phyloP scores from a whole-genome alignment of 2,888 invertebrate species.

The Allygus modestus region DNA sequence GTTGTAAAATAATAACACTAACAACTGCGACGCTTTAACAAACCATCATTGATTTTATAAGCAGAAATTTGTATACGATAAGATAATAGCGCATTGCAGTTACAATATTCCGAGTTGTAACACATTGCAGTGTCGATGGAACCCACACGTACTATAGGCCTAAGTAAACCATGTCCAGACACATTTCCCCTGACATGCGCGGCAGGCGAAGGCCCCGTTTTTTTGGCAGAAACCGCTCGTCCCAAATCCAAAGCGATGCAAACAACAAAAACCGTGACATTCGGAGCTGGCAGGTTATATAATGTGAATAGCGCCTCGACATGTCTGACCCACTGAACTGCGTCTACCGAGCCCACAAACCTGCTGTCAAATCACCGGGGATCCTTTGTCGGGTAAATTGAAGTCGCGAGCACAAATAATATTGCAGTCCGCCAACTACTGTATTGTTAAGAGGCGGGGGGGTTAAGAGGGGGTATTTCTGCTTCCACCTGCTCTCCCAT shows the following conservation, averaged over 20 bases:
- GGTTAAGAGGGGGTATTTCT: too few species aligned
- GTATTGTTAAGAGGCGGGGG: background rate
- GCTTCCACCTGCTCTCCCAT: too few species aligned
- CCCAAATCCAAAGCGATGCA: slow-evolving; percentile 23
- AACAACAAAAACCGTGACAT: slow-evolving; percentile 43
- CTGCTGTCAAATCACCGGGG: background rate
- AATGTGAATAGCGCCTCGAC: slow-evolving; percentile 15
- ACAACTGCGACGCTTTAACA: too few species aligned
- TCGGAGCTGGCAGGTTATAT: slow-evolving; percentile 16
- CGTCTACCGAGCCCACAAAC: background rate
- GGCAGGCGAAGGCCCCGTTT: slow-evolving; percentile 6
- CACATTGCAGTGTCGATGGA: too few species aligned
- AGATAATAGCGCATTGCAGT: too few species aligned
- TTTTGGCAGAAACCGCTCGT: background rate
- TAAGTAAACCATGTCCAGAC: slow-evolving; percentile 14
- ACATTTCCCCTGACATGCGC: background rate
- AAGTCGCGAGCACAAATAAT: background rate
- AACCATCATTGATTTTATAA: too few species aligned
- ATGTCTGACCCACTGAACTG: slow-evolving; percentile 29
- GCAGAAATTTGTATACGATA: too few species aligned
- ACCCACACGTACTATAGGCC: too few species aligned
- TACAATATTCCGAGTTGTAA: too few species aligned
- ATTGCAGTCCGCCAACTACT: background rate
- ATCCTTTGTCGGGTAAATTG: too few species aligned
- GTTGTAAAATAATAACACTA: too few species aligned